A percentile compares a stretch with the other conserved stretches of the same genome.
phyloP scores from a whole-genome alignment of 2,888 invertebrate species.

The Nomada fucata region DNA sequence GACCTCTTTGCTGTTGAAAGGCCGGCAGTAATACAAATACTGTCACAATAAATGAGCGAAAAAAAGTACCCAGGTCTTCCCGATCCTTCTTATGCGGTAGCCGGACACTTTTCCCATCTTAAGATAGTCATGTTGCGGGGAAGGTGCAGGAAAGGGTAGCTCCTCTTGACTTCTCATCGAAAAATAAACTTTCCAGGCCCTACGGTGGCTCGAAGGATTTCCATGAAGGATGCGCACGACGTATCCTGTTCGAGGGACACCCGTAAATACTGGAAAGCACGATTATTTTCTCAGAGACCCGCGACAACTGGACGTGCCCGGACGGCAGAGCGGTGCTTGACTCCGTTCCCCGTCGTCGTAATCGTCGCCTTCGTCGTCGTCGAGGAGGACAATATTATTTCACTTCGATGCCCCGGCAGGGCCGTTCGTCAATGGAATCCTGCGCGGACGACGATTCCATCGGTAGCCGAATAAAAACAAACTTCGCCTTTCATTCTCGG shows the following conservation, averaged over 20 bases:
- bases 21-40: neutral
- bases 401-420: conserved; percentile 58
- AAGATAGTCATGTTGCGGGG: conserved; percentile 11
- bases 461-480: conserved; percentile 76
- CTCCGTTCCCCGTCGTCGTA: conserved; percentile 43
- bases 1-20: neutral
- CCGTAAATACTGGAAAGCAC: conserved; percentile 76
- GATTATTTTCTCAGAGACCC: conserved; percentile 75
- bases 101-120: neutral
- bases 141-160: conserved; percentile 15
- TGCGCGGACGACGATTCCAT: conserved; percentile 61
- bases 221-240: conserved; percentile 63
- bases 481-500: conserved; percentile 61
- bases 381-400: conserved; percentile 70
- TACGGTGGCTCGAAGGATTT: conserved; percentile 64
- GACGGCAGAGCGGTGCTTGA: conserved; percentile 63
- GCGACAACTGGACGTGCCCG: conserved; percentile 69
- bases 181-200: conserved; percentile 65
- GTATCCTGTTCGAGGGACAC: conserved; percentile 58
- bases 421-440: conserved; percentile 72
- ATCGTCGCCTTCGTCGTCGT: conserved; percentile 19
- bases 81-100: neutral
- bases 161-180: conserved; percentile 55
- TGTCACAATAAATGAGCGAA: neutral
- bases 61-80: neutral